Evolutionary conservation across 1,140 invertebrate species (phyloP).

Genomic region (Heterodera carotae): DNA sequence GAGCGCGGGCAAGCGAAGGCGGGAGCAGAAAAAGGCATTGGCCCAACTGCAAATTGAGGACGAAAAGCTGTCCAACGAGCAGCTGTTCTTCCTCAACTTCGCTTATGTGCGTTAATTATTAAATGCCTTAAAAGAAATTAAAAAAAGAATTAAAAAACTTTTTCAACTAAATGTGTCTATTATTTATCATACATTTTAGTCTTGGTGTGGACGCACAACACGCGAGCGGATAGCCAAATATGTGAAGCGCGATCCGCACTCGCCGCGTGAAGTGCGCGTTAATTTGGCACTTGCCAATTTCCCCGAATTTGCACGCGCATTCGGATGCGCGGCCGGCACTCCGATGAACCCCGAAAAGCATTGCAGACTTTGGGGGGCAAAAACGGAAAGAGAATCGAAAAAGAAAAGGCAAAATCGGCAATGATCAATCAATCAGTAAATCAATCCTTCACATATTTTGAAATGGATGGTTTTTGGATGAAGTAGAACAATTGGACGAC

Average conservation of each 20-base stretch:
- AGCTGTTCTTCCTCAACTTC: conserved; percentile 25
- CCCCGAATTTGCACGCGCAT: conserved; percentile 15
- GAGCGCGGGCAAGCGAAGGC: background rate
- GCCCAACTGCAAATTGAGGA: background rate
- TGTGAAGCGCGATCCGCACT: conserved; percentile 10
- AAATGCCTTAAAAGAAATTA: background rate
- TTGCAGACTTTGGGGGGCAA: conserved; percentile 12
- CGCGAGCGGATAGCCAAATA: conserved; percentile 11
- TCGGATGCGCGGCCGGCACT: conserved; percentile 14
- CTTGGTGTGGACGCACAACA: conserved; percentile 13
- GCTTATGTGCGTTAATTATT: conserved; percentile 19
- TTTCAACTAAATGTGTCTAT: background rate
- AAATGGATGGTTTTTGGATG: too few relatives aligned
- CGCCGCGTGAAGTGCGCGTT: conserved; percentile 12
- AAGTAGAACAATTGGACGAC: too few relatives aligned
- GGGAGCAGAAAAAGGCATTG: background rate
- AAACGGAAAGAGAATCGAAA: background rate
- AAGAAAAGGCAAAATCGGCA: background rate
- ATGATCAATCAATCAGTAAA: too few relatives aligned
- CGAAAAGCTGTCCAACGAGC: conserved; percentile 2
- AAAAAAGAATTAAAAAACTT: too few relatives aligned
- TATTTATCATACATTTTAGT: background rate
- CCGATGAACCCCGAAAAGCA: conserved; percentile 16
- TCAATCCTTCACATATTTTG: too few relatives aligned
- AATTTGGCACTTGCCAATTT: conserved; percentile 17